phyloP scores from a whole-genome alignment of 1,140 invertebrate genomes.

The Solenopsis fugax region DNA sequence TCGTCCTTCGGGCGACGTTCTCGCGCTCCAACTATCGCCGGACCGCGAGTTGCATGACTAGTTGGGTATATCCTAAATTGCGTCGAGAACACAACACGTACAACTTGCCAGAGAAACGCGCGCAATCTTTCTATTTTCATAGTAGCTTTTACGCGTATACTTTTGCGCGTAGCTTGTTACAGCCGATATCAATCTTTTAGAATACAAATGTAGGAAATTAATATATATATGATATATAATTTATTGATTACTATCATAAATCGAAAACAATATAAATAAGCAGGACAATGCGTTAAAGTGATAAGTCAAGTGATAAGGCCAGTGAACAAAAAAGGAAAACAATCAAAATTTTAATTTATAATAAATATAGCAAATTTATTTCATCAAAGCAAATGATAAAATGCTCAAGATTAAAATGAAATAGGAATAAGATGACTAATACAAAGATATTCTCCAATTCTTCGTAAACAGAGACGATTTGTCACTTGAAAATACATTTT shows the following conservation, averaged over 20 bases:
- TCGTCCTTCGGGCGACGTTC: conserved; percentile 64
- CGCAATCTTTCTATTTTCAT: conserved; percentile 1
- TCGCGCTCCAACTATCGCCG: conserved; percentile 49
- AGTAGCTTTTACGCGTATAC: neutral
- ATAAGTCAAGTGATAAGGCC: neutral
- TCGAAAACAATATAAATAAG: neutral
- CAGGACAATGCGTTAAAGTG: neutral
- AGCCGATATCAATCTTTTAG: too few species aligned
- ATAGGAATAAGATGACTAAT: neutral
- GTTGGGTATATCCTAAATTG: conserved; percentile 43
- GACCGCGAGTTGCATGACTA: conserved; percentile 36
- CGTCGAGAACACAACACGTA: neutral
- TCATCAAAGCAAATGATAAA: too few species aligned
- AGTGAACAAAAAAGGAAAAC: neutral
- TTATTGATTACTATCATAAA: neutral
- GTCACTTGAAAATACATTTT: neutral
- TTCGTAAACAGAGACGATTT: neutral
- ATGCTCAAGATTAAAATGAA: neutral
- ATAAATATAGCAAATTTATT: too few species aligned
- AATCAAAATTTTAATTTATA: neutral
- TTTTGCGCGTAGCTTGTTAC: neutral
- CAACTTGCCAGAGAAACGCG: neutral
- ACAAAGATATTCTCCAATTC: neutral
- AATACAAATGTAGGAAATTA: neutral
- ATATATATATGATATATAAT: neutral